Conservation (phyloP, 2,888 invertebrate species). For the Zaprionus lineosus region DNA sequence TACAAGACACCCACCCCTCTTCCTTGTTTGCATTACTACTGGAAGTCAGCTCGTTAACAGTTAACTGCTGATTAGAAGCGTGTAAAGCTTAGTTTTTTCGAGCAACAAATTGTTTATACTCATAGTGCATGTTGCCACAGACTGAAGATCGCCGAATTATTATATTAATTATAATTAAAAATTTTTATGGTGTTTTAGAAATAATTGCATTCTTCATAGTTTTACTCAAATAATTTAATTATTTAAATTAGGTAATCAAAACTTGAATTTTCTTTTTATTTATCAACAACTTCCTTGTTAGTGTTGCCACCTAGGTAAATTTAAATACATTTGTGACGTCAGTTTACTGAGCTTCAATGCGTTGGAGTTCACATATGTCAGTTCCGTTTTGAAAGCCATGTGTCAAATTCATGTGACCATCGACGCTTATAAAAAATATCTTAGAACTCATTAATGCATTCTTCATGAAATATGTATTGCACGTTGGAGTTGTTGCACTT, state of each 20-base stretch:
- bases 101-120: conserved; percentile 6
- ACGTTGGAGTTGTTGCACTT: conserved; percentile 6
- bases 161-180: not conserved
- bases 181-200: not conserved
- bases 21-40: conserved; percentile 6
- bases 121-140: conserved; percentile 8
- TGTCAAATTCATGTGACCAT: conserved; percentile 53
- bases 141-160: not conserved
- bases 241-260: no score
- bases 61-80: conserved; percentile 46
- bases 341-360: conserved; percentile 1
- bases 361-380: conserved; percentile 3
- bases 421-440: conserved; percentile 3
- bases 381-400: conserved; percentile 51
- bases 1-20: conserved; percentile 27
- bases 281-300: no score
- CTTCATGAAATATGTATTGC: conserved; percentile 23
- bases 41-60: conserved; percentile 29
- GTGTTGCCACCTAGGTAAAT: no score
- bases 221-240: no score
- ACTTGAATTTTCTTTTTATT: no score
- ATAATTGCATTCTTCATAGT: no score
- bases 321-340: not conserved
- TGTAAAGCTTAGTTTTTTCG: conserved; percentile 53
- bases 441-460: no score